These are phyloP conservation scores for Heloderma charlesbogerti DNA, from an alignment of 2,113 vertebrate species.

Conservation along the genomic window DNA sequence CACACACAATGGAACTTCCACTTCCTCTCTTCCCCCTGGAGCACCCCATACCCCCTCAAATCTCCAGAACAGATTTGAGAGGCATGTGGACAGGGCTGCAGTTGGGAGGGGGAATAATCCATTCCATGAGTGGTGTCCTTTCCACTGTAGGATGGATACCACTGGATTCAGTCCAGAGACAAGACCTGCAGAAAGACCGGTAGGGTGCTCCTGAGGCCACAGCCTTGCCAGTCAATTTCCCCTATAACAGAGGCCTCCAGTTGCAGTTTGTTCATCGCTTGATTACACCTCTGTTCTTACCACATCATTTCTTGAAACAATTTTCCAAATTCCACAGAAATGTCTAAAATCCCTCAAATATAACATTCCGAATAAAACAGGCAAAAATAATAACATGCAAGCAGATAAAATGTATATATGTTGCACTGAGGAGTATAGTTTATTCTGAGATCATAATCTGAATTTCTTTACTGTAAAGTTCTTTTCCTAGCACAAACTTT, in stretches of 20 bases:
- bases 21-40: too few relatives aligned
- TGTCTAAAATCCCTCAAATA: not conserved
- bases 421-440: not conserved
- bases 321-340: not conserved
- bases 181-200: not conserved
- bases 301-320: not conserved
- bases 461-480: not conserved
- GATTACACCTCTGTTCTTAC: not conserved
- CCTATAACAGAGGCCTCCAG: not conserved
- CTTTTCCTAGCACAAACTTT: not conserved
- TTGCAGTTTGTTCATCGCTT: not conserved
- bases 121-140: too few relatives aligned
- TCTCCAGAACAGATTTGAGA: too few relatives aligned
- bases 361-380: not conserved
- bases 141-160: too few relatives aligned
- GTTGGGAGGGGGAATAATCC: too few relatives aligned
- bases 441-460: too few relatives aligned
- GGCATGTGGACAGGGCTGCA: too few relatives aligned
- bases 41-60: too few relatives aligned
- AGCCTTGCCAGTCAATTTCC: not conserved
- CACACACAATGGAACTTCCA: too few relatives aligned
- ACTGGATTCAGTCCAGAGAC: not conserved
- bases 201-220: not conserved
- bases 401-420: not conserved
- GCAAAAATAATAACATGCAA: not conserved